These are phyloP conservation scores for Ooceraea biroi DNA, from an alignment of 1,140 invertebrate genomes.

Conservation along the genomic window DNA sequence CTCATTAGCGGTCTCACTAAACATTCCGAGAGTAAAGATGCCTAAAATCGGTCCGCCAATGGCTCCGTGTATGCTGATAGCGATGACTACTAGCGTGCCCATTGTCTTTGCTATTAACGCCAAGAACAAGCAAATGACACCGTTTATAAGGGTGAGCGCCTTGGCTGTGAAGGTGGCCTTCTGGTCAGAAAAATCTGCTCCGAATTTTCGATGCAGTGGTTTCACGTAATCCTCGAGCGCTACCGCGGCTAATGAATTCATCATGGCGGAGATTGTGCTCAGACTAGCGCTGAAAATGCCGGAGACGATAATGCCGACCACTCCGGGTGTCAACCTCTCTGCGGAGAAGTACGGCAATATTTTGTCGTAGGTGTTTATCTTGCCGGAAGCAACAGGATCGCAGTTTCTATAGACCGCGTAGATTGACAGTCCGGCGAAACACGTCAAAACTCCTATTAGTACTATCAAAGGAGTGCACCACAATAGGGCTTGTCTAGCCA, in stretches of 20 bases:
- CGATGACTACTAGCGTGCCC: conserved; percentile 91
- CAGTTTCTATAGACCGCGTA: conserved; percentile 92
- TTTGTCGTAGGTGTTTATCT: conserved; percentile 85
- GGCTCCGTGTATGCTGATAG: conserved; percentile 91
- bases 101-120: conserved; percentile 91
- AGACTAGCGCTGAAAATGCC: conserved; percentile 91
- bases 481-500: conserved; percentile 89
- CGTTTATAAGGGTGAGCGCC: conserved; percentile 89
- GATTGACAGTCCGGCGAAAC: conserved; percentile 91
- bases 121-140: conserved; percentile 89
- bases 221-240: conserved; percentile 94
- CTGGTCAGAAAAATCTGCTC: conserved; percentile 80
- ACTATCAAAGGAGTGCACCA: conserved; percentile 90
- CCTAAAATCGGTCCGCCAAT: conserved; percentile 93
- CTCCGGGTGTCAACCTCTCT: conserved; percentile 90
- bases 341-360: conserved; percentile 89
- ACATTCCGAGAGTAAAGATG: conserved; percentile 93
- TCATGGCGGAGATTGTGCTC: conserved; percentile 94
- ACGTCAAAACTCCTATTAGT: conserved; percentile 88
- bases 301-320: conserved; percentile 88
- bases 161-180: conserved; percentile 85
- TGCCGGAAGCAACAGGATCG: conserved; percentile 89
- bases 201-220: conserved; percentile 72
- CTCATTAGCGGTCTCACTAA: conserved; percentile 89
- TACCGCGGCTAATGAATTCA: conserved; percentile 95